Evolutionary conservation across 2,113 vertebrate species (phyloP), one percentile per base, ranked within the genome.

Genomic region (Mormyrus iriodes): DNA sequence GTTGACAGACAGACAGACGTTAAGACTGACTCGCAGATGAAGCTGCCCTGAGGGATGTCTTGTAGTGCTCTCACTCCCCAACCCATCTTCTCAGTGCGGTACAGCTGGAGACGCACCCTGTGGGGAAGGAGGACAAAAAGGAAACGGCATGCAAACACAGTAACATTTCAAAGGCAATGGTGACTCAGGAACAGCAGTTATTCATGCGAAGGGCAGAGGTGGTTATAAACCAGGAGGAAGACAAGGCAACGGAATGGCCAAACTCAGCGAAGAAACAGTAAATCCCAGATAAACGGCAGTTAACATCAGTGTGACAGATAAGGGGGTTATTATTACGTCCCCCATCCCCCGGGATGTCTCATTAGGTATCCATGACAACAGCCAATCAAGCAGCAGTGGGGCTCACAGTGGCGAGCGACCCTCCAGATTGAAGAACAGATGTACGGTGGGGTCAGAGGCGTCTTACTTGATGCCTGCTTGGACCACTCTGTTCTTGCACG

Each of bases 51-150:
- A 5, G 97, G 97, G 87, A 98, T 98, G 83, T 97, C 96, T 92
- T 98, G 97, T 91, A 98, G 93, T 1, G 97, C 97, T 10, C 97
- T 93, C 61, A 98, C 97, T 0, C 97, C 97, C 97, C 97, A 98
- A 46, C 97, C 97, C 97, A 98, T 98, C 93, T 98, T 98, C 92
- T 97, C 97, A 0, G 97, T 98, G 17, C 97, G 96, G 93, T 98
- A 98, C 13, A 98, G 96, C 95, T 98, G 97, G 35, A 98, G 94
- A 15, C 97, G 97, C 19, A 98, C 97, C 94, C 97, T 98, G 91
- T 65, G 2, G 27, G 1, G n/a, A 86, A n/a, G 51, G 7, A 35
- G 39, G 12, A 52, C 21, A 86, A 12, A 17, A 39, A 13, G 31
- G 17, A 31, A 51, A 86, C 0, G 13, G 4, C 85, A 76, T 73